These are phyloP conservation scores for Tylochromis polylepis DNA, from an alignment of 2,113 vertebrate genomes.

Conservation along the genomic window DNA sequence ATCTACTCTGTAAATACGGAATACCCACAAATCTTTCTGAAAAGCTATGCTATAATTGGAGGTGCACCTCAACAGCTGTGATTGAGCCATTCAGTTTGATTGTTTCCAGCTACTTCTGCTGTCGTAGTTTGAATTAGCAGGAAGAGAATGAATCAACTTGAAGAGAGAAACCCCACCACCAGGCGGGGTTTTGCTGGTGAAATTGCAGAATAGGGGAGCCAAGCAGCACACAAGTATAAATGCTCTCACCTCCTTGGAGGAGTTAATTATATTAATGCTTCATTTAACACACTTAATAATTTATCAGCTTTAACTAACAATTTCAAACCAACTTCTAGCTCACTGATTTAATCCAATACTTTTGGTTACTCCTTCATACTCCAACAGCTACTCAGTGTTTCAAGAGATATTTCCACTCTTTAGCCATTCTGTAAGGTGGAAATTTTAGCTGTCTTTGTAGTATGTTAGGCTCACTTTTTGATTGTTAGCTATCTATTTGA, in stretches of 20 bases:
- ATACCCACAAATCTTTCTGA: neutral
- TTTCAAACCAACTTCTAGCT: neutral
- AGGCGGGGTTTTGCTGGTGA: neutral
- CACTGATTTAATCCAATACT: neutral
- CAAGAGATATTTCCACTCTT: neutral
- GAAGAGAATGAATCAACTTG: neutral
- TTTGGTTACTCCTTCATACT: neutral
- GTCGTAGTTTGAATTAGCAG: neutral
- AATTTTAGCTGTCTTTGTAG: neutral
- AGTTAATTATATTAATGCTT: neutral
- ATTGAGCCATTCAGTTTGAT: neutral
- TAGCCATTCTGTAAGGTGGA: neutral
- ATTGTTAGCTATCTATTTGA: neutral
- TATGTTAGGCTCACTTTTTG: neutral
- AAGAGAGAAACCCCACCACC: neutral
- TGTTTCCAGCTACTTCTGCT: neutral
- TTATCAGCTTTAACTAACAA: neutral
- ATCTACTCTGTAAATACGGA: neutral
- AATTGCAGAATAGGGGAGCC: neutral
- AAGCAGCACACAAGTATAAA: neutral
- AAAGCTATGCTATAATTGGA: neutral
- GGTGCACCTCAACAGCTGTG: neutral
- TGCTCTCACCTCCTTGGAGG: neutral
- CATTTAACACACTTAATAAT: neutral
- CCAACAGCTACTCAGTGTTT: neutral